A percentile compares a stretch with the other conserved stretches of the same genome.
Conservation (phyloP, 1,140 invertebrate genomes). For the Apolygus lucorum region DNA sequence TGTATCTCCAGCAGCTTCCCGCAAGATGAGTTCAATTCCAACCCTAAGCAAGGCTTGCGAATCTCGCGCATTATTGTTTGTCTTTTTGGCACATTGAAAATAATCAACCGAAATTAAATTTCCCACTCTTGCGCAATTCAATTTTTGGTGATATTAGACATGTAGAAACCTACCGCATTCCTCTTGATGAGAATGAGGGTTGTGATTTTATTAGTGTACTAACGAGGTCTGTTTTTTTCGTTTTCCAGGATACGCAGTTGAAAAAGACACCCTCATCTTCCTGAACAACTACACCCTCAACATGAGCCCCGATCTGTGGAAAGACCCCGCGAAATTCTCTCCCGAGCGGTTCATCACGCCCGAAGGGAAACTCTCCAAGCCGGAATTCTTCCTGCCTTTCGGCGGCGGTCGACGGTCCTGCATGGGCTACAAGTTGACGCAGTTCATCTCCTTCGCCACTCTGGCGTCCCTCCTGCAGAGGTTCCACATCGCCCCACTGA, state of each 20-base stretch:
- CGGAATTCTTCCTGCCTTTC: slow-evolving; percentile 73
- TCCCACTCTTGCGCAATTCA: no score
- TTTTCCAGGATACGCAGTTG: slow-evolving; percentile 51
- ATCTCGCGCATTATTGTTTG: no score
- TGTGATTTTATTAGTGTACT: no score
- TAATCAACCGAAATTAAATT: no score
- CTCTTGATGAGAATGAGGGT: no score
- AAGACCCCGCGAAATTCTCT: slow-evolving; percentile 57
- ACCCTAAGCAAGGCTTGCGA: no score
- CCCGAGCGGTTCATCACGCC: slow-evolving; percentile 61
- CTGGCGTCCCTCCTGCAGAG: slow-evolving; percentile 55
- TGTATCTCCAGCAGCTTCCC: no score
- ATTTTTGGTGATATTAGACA: no score
- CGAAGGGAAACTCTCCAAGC: slow-evolving; percentile 39
- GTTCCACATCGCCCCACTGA: slow-evolving; percentile 30
- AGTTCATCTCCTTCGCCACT: slow-evolving; percentile 61
- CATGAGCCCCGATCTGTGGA: slow-evolving; percentile 63
- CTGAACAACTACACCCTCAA: slow-evolving; percentile 83
- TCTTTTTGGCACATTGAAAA: no score
- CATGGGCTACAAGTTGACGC: slow-evolving; percentile 76
- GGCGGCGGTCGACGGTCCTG: slow-evolving; percentile 78
- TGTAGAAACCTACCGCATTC: no score
- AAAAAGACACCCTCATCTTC: slow-evolving; percentile 73
- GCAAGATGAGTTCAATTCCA: no score
- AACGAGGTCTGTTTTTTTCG: no score